Evolutionary conservation across 2,797 vertebrate genomes (phyloP).

Genomic region (Phaenicophaeus curvirostris): DNA sequence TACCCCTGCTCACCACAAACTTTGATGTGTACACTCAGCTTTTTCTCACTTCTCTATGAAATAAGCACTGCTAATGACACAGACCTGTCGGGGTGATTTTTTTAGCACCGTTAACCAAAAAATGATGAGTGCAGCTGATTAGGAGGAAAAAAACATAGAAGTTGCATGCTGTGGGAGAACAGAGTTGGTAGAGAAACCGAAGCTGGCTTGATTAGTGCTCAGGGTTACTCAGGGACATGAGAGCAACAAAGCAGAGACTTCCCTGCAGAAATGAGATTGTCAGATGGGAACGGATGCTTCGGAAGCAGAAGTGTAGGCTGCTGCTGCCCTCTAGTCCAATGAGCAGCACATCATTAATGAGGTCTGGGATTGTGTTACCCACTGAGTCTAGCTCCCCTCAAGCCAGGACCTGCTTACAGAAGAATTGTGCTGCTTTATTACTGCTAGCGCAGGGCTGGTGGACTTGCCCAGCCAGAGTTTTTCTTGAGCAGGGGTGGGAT

Average conservation of each 20-base stretch:
- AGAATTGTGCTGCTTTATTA: background rate
- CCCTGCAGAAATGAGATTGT: slow-evolving; percentile 59
- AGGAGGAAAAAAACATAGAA: background rate
- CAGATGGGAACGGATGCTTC: slow-evolving; percentile 48
- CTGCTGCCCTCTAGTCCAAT: slow-evolving; percentile 37
- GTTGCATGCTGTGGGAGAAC: slow-evolving; percentile 12
- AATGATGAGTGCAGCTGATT: slow-evolving; percentile 5
- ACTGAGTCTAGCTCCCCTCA: background rate
- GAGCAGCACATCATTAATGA: slow-evolving; percentile 32
- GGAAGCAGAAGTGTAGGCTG: slow-evolving; percentile 29
- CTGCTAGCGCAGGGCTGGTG: background rate
- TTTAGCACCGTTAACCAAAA: background rate
- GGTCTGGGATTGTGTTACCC: slow-evolving; percentile 6
- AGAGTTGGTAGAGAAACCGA: slow-evolving; percentile 29
- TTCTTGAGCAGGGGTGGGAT: background rate
- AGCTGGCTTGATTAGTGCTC: background rate
- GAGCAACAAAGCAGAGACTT: slow-evolving; percentile 47
- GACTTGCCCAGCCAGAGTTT: background rate
- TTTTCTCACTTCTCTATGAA: background rate
- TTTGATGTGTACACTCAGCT: accelerated
- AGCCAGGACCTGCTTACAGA: background rate
- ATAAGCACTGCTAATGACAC: background rate
- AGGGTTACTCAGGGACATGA: slow-evolving; percentile 25
- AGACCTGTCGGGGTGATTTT: background rate
- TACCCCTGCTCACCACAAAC: background rate